Conservation (phyloP, 2,797 vertebrate species). For the Furcifer pardalis region DNA sequence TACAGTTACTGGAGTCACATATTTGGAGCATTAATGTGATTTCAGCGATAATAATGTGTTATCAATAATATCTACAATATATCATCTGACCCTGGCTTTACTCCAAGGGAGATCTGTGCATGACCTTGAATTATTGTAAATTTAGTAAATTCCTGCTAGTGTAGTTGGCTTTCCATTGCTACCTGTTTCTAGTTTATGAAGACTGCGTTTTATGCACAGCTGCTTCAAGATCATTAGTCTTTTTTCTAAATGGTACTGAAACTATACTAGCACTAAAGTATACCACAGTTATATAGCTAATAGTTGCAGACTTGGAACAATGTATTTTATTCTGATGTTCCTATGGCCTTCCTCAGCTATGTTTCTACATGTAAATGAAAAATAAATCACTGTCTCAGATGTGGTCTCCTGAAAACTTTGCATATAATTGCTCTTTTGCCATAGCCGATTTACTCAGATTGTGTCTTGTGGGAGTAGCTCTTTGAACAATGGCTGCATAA, state of each 20-base stretch:
- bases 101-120: background rate
- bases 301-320: background rate
- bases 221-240: background rate
- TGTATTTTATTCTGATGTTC: background rate
- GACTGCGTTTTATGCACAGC: background rate
- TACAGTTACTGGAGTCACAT: too few species aligned
- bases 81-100: background rate
- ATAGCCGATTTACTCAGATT: conserved; percentile 20
- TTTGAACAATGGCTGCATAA: conserved; percentile 49
- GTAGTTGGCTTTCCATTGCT: background rate
- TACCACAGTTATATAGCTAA: background rate
- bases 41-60: too few species aligned
- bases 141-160: background rate
- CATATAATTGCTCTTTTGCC: conserved; percentile 22
- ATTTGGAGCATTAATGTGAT: too few species aligned
- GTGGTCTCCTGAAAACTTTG: conserved; percentile 33
- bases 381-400: conserved; percentile 26
- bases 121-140: background rate
- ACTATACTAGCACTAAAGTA: background rate
- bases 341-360: background rate
- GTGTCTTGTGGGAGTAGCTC: conserved; percentile 8
- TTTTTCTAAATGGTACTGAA: background rate
- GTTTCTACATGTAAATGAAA: background rate
- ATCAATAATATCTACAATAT: too few species aligned
- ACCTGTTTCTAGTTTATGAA: background rate